A percentile compares a stretch with the other conserved stretches of the same genome.
Evolutionary conservation across 2,113 vertebrate genomes (phyloP).

Genomic region (Petrocephalus microphthalmus): DNA sequence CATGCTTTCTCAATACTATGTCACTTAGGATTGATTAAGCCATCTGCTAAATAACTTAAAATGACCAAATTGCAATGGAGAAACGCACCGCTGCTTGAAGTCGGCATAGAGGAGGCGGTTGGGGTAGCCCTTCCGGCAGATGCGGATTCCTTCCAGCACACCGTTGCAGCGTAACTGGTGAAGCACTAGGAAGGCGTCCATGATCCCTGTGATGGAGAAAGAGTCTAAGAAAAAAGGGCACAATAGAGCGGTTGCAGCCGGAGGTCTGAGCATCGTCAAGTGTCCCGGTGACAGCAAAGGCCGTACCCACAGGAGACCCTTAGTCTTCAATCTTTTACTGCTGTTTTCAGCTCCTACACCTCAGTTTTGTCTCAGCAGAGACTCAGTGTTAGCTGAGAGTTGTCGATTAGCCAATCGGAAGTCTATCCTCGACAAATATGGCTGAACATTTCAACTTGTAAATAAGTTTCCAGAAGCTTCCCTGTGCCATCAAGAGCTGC

Average conservation of each 20-base stretch:
- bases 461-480: not conserved
- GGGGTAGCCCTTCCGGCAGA: constrained; percentile 77
- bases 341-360: not conserved
- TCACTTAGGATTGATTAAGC: not conserved
- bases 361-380: not conserved
- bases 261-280: not conserved
- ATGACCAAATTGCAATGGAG: not conserved
- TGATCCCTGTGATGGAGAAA: constrained; percentile 55
- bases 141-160: constrained; percentile 75
- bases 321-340: not conserved
- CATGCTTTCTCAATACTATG: not conserved
- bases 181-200: constrained; percentile 71
- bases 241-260: not conserved
- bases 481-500: not conserved
- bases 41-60: not conserved
- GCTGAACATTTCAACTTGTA: not conserved
- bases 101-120: constrained; percentile 70
- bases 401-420: not conserved
- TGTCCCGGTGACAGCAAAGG: not conserved
- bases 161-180: constrained; percentile 78
- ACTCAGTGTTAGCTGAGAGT: not conserved
- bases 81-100: constrained; percentile 70
- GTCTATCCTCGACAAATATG: not conserved
- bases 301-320: not conserved
- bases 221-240: not conserved